Evolutionary conservation across 1,140 invertebrate genomes (phyloP).

Genomic region (Megathymus violae): DNA sequence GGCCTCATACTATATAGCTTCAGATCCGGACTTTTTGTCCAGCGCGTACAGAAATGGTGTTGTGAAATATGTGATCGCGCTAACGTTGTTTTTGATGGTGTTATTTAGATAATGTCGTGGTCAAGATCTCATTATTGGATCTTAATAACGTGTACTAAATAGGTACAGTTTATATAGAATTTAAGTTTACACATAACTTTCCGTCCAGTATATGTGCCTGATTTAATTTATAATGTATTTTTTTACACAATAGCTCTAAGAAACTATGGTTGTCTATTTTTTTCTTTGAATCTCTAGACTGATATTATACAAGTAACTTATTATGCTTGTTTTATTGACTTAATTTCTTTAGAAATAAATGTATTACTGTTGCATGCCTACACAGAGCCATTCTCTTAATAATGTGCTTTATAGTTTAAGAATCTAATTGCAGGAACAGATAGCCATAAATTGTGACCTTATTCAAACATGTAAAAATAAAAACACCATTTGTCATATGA

Average conservation of each 20-base stretch:
- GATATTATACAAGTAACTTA: conserved; percentile 19
- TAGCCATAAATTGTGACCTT: no score
- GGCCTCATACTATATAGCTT: conserved; percentile 65
- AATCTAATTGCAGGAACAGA: no score
- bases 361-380: no score
- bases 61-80: conserved; percentile 48
- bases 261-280: conserved; percentile 24
- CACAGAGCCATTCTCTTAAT: no score
- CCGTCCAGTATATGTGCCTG: conserved; percentile 1
- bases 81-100: conserved; percentile 52
- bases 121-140: no score
- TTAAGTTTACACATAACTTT: neutral
- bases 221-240: neutral
- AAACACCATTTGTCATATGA: no score
- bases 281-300: conserved; percentile 21
- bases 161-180: neutral
- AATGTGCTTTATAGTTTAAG: no score
- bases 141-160: conserved; percentile 3
- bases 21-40: conserved; percentile 70
- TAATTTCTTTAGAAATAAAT: no score
- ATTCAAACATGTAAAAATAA: no score
- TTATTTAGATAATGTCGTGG: conserved; percentile 46
- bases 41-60: conserved; percentile 48
- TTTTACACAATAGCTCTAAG: conserved; percentile 22
- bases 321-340: no score